phyloP scores from a whole-genome alignment of 1,140 invertebrate species.

The Cydia pomonella region DNA sequence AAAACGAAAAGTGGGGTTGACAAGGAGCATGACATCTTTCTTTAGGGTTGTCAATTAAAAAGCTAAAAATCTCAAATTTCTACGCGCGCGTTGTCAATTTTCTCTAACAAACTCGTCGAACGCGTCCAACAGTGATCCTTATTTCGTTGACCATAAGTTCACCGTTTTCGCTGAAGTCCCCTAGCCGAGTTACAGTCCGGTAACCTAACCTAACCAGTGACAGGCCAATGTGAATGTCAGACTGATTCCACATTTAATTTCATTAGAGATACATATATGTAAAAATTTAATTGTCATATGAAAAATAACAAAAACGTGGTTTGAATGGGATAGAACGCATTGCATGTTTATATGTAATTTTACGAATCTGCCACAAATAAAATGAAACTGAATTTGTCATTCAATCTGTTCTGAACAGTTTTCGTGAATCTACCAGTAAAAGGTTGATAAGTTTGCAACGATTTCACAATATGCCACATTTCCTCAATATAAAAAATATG shows the following conservation, averaged over 20 bases:
- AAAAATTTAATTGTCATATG: neutral
- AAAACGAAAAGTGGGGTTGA: neutral
- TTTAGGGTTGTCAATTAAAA: neutral
- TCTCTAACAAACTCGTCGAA: constrained; percentile 2
- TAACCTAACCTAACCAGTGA: neutral
- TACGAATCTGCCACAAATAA: neutral
- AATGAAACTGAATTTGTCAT: neutral
- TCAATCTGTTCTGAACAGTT: neutral
- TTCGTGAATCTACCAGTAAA: neutral
- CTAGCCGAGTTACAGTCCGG: constrained; percentile 29
- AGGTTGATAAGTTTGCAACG: neutral
- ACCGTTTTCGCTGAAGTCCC: neutral
- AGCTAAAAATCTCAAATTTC: neutral
- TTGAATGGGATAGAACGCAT: neutral
- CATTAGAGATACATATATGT: neutral
- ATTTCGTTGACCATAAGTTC: constrained; percentile 5
- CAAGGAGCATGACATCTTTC: neutral
- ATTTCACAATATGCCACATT: neutral
- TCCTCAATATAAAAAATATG: neutral
- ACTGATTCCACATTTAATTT: constrained; percentile 2
- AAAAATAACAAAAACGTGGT: neutral
- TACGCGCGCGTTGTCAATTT: constrained; percentile 20
- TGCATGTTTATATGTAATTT: neutral
- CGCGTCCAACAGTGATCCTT: constrained; percentile 16
- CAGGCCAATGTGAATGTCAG: constrained; percentile 25